phyloP scores from a whole-genome alignment of 2,113 vertebrate species.

The Gasterosteus nipponicus region DNA sequence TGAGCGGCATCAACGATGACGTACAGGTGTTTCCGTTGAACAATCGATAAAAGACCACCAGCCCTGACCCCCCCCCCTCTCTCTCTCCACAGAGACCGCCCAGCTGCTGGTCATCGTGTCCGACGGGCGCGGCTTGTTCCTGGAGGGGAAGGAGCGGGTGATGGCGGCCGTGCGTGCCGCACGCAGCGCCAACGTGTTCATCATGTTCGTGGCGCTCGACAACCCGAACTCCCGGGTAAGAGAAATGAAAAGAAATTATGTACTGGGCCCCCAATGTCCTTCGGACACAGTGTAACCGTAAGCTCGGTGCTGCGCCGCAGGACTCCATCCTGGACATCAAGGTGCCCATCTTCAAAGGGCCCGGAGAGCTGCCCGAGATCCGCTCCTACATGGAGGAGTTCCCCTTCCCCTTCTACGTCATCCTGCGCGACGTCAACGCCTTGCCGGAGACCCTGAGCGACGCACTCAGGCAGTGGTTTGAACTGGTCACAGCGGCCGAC shows the following conservation, averaged over 20 bases:
- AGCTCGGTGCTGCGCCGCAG: slow-evolving; percentile 69
- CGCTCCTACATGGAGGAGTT: slow-evolving; percentile 99
- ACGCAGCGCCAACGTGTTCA: slow-evolving; percentile 88
- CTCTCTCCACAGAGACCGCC: slow-evolving; percentile 84
- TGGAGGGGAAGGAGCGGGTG: slow-evolving; percentile 96
- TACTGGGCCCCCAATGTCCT: neutral
- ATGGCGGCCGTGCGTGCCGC: slow-evolving; percentile 87
- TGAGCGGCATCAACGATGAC: no score
- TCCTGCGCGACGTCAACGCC: slow-evolving; percentile 91
- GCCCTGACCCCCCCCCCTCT: neutral
- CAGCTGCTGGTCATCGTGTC: slow-evolving; percentile 95
- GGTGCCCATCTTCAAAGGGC: slow-evolving; percentile 94
- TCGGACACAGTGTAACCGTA: neutral
- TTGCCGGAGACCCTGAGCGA: slow-evolving; percentile 96
- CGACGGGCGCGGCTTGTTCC: slow-evolving; percentile 94
- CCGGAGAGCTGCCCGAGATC: slow-evolving; percentile 94
- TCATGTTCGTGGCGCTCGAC: slow-evolving; percentile 96
- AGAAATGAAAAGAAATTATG: neutral
- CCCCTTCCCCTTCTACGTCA: slow-evolving; percentile 97
- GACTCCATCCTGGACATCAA: slow-evolving; percentile 98
- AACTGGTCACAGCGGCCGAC: slow-evolving; percentile 91
- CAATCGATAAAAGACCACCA: neutral
- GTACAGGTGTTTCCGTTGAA: neutral
- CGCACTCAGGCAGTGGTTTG: slow-evolving; percentile 97
- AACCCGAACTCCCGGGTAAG: slow-evolving; percentile 95